Base-by-base conservation (phyloP, 2,797 vertebrate genomes). In the Danio choprae region DNA sequence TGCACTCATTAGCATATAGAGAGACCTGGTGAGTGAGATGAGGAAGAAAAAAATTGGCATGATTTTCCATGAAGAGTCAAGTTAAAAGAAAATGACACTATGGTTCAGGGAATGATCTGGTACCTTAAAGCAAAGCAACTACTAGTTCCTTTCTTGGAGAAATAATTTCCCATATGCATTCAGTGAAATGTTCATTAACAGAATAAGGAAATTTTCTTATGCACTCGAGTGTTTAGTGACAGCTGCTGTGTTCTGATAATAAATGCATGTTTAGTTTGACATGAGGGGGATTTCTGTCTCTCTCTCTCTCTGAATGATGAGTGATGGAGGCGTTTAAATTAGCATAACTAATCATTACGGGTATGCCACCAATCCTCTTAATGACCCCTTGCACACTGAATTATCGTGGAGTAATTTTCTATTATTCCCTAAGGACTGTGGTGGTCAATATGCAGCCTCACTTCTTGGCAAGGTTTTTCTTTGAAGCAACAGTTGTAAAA, bases 241-340 rank as follows among this genome's bases (percentile, higher is more conserved):
- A 74, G 15, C 43, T 7, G 11, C 9, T 20, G 72, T 18, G 6
- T 48, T 48, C 72, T 18, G 72, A 38, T 50, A 50, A 62, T 62
- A 62, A 50, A 50, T 60, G 41, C 41, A 44, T 65, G 38, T 38
- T 77, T 58, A 67, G 38, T 55, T 44, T 44, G 63, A 58, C 10
- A 68, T 18, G 15, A 68, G 40, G 70, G 43, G 22, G 55, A 74
- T 60, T 48, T 73, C 38, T 15, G 1, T 71, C 36, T 40, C 18
- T 22, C 55, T 5, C 16, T 50, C 43, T 12, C 15, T 2, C 53
- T 44, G 71, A 48, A 20, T 69, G 58, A 51, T 36, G 8, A 56
- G 76, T 50, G 83, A 77, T 79, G 10, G 41, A 81, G 60, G 38
- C 13, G 38, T 58, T 13, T 11, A 70, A 71, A 48, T 43, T 80